Conservation (phyloP, 2,888 invertebrate species). For the Tipula confusa region DNA sequence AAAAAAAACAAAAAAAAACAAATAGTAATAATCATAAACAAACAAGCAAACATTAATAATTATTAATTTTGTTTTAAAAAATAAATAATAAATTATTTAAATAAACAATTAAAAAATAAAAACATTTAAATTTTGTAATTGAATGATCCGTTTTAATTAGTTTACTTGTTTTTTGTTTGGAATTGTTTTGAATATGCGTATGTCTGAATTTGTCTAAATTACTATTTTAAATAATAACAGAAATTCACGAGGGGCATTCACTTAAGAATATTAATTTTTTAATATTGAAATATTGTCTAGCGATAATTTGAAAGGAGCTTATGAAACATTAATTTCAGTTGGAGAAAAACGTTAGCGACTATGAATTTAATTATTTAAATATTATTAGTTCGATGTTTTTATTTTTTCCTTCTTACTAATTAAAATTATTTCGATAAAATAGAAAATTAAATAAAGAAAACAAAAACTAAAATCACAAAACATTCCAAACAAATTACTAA, state of each 20-base stretch:
- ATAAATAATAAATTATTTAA: background rate
- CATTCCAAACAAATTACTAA: background rate
- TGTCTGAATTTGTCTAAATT: too few species aligned
- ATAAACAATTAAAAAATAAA: background rate
- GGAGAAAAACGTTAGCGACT: too few species aligned
- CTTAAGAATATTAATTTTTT: too few species aligned
- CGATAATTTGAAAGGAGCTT: too few species aligned
- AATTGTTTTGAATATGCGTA: background rate
- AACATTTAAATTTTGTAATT: background rate
- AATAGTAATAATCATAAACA: constrained; percentile 27
- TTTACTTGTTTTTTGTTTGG: constrained; percentile 26
- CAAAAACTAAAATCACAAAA: constrained; percentile 5
- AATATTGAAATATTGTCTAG: too few species aligned
- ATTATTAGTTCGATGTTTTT: too few species aligned
- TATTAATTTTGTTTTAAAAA: background rate
- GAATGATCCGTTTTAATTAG: constrained; percentile 29
- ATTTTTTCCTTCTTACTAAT: background rate
- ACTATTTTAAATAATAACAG: too few species aligned
- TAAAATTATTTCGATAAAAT: background rate
- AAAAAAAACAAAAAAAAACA: constrained; percentile 37
- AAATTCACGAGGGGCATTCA: too few species aligned
- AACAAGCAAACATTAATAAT: constrained; percentile 25
- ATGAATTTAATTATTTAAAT: too few species aligned
- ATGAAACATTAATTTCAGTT: too few species aligned
- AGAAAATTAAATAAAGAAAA: background rate